These are phyloP conservation scores for Priapulus caudatus DNA, from an alignment of 2,888 invertebrate genomes.

Conservation along the genomic window DNA sequence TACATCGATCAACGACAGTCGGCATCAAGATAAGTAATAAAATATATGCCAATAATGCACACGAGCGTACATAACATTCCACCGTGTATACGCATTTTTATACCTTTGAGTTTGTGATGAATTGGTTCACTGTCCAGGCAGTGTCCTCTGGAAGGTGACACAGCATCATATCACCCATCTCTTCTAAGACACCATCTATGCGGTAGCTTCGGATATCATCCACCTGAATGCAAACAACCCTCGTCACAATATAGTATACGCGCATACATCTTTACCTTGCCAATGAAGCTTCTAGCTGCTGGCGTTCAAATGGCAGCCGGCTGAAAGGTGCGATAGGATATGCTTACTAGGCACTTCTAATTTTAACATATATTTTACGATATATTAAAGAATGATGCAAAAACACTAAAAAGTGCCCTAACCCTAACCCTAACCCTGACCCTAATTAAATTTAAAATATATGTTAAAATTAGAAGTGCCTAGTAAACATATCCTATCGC, in stretches of 20 bases:
- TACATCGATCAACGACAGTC: no score
- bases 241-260: not conserved
- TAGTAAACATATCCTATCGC: no score
- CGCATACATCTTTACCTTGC: not conserved
- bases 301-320: not conserved
- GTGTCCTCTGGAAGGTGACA: slow-evolving; percentile 48
- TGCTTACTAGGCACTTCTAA: no score
- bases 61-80: no score
- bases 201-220: slow-evolving; percentile 62
- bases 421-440: no score
- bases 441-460: no score
- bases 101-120: no score
- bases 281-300: not conserved
- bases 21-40: no score
- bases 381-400: not conserved
- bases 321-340: no score
- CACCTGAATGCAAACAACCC: slow-evolving; percentile 43
- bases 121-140: slow-evolving; percentile 54
- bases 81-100: no score
- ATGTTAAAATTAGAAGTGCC: no score
- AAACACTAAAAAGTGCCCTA: not conserved
- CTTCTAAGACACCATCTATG: slow-evolving; percentile 54
- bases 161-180: slow-evolving; percentile 50
- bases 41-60: no score
- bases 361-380: not conserved